Evolutionary conservation across 1,140 invertebrate genomes (phyloP).

Genomic region (Zeugodacus cucurbitae): DNA sequence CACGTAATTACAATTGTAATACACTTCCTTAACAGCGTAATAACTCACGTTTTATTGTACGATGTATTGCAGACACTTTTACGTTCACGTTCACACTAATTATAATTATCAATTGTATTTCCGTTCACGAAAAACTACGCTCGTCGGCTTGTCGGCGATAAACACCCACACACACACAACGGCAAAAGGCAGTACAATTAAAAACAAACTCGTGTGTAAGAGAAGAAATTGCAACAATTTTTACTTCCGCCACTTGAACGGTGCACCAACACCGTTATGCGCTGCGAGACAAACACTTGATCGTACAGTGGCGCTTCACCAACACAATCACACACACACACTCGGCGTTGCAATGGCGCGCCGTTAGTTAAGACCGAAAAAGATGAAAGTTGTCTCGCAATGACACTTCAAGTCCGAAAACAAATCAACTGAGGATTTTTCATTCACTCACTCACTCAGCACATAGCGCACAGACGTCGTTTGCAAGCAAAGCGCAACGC

Average conservation of each 20-base stretch:
- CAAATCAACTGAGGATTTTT: neutral
- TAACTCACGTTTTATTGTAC: neutral
- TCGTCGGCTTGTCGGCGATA: no score
- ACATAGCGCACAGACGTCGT: neutral
- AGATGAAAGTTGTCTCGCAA: neutral
- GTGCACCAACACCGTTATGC: neutral
- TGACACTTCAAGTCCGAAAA: neutral
- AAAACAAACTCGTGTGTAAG: neutral
- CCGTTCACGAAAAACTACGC: neutral
- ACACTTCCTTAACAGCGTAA: neutral
- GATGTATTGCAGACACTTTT: neutral
- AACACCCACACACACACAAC: neutral
- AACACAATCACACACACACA: neutral
- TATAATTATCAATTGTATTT: conserved; percentile 27
- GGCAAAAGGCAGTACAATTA: neutral
- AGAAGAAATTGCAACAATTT: conserved; percentile 28
- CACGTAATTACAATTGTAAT: neutral
- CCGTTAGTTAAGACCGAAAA: neutral
- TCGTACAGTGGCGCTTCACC: conserved; percentile 7
- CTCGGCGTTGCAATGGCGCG: neutral
- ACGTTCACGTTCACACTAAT: neutral
- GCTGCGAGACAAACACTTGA: conserved; percentile 29
- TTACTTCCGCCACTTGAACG: conserved; percentile 5
- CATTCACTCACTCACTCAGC: neutral
- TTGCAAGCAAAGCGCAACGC: neutral